These are phyloP conservation scores for Tuta absoluta DNA, from an alignment of 2,888 invertebrate species.

Conservation along the genomic window DNA sequence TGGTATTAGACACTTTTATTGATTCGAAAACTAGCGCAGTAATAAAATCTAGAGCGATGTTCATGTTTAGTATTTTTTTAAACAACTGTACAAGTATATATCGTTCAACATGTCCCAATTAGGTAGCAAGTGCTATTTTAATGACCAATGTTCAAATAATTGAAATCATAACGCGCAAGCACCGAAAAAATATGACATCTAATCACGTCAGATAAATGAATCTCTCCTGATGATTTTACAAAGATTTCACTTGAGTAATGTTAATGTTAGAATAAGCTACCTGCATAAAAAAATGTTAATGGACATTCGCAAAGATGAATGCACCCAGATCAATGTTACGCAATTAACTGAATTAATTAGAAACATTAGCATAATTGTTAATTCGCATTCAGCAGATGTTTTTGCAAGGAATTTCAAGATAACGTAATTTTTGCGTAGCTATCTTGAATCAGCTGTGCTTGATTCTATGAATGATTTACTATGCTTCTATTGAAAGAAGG, in stretches of 20 bases:
- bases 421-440: constrained; percentile 12
- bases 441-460: not conserved
- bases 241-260: constrained; percentile 56
- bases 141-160: constrained; percentile 28
- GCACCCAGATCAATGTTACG: constrained; percentile 37
- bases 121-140: not conserved
- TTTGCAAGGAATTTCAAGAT: constrained; percentile 12
- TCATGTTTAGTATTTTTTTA: not conserved
- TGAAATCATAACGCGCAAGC: constrained; percentile 36
- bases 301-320: constrained; percentile 37
- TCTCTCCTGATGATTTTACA: constrained; percentile 42
- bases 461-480: too few species aligned
- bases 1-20: constrained; percentile 35
- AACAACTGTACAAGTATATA: constrained; percentile 20
- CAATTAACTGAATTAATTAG: constrained; percentile 35
- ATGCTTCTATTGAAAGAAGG: too few species aligned
- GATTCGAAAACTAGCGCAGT: constrained; percentile 39
- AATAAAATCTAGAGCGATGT: not conserved
- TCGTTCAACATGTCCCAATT: constrained; percentile 8
- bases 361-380: constrained; percentile 27
- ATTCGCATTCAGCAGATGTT: constrained; percentile 19
- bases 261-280: constrained; percentile 36
- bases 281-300: constrained; percentile 43
- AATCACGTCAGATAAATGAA: constrained; percentile 42
- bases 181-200: constrained; percentile 49